Base-by-base conservation (phyloP, 2,113 vertebrate species). In the Brienomyrus brachyistius region DNA sequence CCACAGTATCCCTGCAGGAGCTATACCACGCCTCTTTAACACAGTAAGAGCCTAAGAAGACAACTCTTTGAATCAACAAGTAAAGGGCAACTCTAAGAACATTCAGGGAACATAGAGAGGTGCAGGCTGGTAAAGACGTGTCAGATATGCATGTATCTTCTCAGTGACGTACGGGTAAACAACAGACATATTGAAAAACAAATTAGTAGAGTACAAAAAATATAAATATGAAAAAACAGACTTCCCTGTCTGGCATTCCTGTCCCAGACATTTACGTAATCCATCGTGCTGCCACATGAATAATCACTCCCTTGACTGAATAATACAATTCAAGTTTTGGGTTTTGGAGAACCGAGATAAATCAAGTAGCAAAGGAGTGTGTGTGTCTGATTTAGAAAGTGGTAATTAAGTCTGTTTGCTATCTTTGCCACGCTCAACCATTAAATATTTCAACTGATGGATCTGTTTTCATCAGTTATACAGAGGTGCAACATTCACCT, bases 361-460 rank as follows among this genome's bases (percentile, higher is more conserved):
- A 95, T 95, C 93, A 94, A 93, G 91, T 94, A 77, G 90, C 90
- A 91, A 90, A 88, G 89, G 88, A 94, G 94, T 94, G 84, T 91
- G 91, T 91, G 89, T 91, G 90, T 94, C 94, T 95, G 94, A 95
- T 96, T 95, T 95, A 95, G 92, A 92, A 89, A 90, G 91, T 94
- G 93, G 93, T 95, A 95, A 96, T 95, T 95, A 95, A 94, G 94
- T 94, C 91, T 94, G 93, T 95, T 95, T 93, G 91, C 93, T 92
- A 94, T 93, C 93, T 94, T 92, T 92, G 92, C 89, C 94, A 92
- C 92, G 92, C 92, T 87, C 92, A 91, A 94, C 93, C 93, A 94
- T 95, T 94, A 94, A 94, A 95, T 92, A 95, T 95, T 94, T 94
- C 48, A 93, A 94, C 91, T 92, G 90, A 89, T 90, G 89, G 47